phyloP scores from a whole-genome alignment of 2,113 vertebrate genomes.

The Alosa alosa region DNA sequence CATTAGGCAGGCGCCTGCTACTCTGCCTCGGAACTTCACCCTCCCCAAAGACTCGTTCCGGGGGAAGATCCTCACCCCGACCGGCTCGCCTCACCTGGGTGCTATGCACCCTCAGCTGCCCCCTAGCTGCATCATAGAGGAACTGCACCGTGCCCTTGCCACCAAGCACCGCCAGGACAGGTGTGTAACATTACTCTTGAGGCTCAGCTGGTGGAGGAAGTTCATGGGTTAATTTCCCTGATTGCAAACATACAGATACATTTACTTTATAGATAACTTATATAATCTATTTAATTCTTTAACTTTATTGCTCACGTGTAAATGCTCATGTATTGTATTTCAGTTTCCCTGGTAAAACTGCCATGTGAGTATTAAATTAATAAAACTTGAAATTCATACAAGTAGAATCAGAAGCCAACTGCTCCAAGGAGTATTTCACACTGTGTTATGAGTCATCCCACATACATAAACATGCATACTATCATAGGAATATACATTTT shows the following conservation, averaged over 20 bases:
- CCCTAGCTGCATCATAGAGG: constrained; percentile 94
- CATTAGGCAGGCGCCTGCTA: constrained; percentile 77
- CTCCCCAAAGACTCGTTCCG: constrained; percentile 74
- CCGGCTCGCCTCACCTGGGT: constrained; percentile 84
- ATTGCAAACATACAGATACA: neutral
- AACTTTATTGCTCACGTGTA: too few relatives aligned
- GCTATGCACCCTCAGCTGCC: constrained; percentile 82
- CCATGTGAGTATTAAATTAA: too few relatives aligned
- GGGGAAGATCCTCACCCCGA: constrained; percentile 85
- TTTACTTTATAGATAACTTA: too few relatives aligned
- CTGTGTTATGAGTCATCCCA: too few relatives aligned
- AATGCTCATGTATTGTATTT: too few relatives aligned
- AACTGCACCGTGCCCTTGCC: constrained; percentile 90
- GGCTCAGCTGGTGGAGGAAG: too few relatives aligned
- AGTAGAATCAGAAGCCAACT: too few relatives aligned
- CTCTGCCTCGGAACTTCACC: constrained; percentile 75
- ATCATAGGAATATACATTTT: neutral
- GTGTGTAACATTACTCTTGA: constrained; percentile 55
- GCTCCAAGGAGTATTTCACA: too few relatives aligned
- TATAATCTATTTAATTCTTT: too few relatives aligned
- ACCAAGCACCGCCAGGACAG: constrained; percentile 96
- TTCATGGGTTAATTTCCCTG: neutral
- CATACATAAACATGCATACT: too few relatives aligned
- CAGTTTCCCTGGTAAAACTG: too few relatives aligned
- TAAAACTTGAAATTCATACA: too few relatives aligned